Base-by-base conservation (phyloP, 1,140 invertebrate genomes). In the Chlorops oryzae region DNA sequence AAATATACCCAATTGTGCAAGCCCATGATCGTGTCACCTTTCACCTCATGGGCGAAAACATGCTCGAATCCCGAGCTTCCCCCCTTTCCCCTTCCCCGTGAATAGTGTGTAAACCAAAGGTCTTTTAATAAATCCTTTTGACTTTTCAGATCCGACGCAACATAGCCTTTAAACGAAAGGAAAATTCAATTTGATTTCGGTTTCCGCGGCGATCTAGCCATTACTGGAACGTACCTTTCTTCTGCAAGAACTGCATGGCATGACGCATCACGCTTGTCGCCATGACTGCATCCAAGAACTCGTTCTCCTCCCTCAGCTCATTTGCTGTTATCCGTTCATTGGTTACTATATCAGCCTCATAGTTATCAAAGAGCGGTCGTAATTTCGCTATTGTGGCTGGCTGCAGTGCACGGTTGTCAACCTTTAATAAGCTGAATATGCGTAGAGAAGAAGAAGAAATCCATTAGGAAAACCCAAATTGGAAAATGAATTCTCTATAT, bases 1-100 rank as follows among this genome's bases (percentile, higher is more conserved):
- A 88, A 90, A 64, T 86, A 90, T n/a, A 93, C 76, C 90, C 90
- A 94, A 67, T 92, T 92, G 65, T 94, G 90, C 47, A 93, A 75
- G 10, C 91, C 91, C 59, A 77, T 77, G 27, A 93, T 80, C 60
- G 86, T 80, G 15, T 79, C 73, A 59, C 81, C 81, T 73, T 89
- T 85, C 0, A 90, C 73, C 78, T 94, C 90, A 0, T 87, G 84
- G 2, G 94, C 74, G 65, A 92, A 93, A 20, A 90, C 80, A 59
- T 94, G 90, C 68, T 94, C 90, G 62, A 93, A 92, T 2, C 87
- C 89, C 21, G 83, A 86, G 55, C 87, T 90, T 17, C 87, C 83
- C 7, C 87, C 81, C 64, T 81, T 84, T 15, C 84, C 83, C 58
- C 80, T 78, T 0, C 86, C 85, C 48, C 90, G 75, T 1, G 87